Conservation (phyloP, 2,797 vertebrate genomes). For the Denticeps clupeoides region DNA sequence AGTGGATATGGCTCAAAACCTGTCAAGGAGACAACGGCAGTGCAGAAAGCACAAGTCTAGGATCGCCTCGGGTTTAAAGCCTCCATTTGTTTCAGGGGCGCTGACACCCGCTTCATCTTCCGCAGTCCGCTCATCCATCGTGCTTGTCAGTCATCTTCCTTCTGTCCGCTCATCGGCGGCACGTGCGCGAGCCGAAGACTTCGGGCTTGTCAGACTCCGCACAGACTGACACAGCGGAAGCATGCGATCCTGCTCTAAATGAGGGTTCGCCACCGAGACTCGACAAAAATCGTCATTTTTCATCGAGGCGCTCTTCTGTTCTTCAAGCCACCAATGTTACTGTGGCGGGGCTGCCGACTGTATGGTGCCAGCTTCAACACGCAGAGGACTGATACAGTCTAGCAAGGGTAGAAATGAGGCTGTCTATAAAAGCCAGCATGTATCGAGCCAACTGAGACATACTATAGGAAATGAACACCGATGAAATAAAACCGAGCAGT, state of each 20-base stretch:
- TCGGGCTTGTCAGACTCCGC: conserved; percentile 4
- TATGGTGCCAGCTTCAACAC: no score
- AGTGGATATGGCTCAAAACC: conserved; percentile 30
- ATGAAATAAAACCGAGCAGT: no score
- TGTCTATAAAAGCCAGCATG: no score
- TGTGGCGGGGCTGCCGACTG: no score
- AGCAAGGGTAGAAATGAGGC: no score
- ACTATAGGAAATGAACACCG: no score
- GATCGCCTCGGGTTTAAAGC: conserved; percentile 48
- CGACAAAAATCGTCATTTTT: no score
- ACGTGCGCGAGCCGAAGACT: conserved; percentile 25
- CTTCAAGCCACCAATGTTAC: no score
- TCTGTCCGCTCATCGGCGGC: conserved; percentile 25
- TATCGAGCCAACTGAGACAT: no score
- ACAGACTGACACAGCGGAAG: conserved; percentile 18
- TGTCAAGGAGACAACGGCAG: not conserved
- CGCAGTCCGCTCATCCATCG: conserved; percentile 44
- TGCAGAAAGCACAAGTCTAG: conserved; percentile 17
- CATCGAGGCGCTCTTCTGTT: no score
- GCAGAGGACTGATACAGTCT: no score
- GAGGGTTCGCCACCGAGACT: no score
- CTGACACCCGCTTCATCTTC: conserved; percentile 56
- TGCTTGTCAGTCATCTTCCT: conserved; percentile 44
- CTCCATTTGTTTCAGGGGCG: conserved; percentile 53
- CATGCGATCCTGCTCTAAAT: conserved; percentile 27